Conservation (phyloP, 2,113 vertebrate species). For the Gavialis gangeticus region DNA sequence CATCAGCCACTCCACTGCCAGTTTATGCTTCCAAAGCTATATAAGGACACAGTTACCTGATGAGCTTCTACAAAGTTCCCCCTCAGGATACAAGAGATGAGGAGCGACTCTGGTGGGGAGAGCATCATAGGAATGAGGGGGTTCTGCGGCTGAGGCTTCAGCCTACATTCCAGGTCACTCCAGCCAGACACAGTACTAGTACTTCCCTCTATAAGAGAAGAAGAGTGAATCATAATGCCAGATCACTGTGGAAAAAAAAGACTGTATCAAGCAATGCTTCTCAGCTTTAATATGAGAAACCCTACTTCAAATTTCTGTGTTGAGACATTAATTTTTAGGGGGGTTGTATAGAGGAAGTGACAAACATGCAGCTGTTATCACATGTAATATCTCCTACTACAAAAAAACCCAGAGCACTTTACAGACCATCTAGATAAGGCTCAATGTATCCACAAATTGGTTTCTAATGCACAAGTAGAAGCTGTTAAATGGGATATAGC, state of each 20-base stretch:
- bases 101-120: slow-evolving; percentile 94
- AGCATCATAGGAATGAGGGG: slow-evolving; percentile 93
- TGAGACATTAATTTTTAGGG: background rate
- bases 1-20: background rate
- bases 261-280: background rate
- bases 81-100: slow-evolving; percentile 91
- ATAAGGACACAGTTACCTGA: slow-evolving; percentile 83
- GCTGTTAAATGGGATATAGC: background rate
- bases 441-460: background rate
- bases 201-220: slow-evolving; percentile 82
- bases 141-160: slow-evolving; percentile 71
- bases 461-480: background rate
- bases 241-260: background rate
- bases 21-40: background rate
- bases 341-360: background rate
- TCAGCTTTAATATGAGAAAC: background rate
- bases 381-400: background rate
- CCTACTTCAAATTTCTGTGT: too few relatives aligned
- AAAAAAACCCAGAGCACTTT: background rate
- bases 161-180: slow-evolving; percentile 71
- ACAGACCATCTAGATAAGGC: too few relatives aligned
- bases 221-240: background rate
- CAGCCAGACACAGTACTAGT: slow-evolving; percentile 74
- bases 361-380: background rate
- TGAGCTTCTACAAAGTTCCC: slow-evolving; percentile 93